Percentiles rank a stretch among this genome's conserved stretches.
Evolutionary conservation across 1,140 invertebrate genomes (phyloP).

Genomic region (Ladona fulva): DNA sequence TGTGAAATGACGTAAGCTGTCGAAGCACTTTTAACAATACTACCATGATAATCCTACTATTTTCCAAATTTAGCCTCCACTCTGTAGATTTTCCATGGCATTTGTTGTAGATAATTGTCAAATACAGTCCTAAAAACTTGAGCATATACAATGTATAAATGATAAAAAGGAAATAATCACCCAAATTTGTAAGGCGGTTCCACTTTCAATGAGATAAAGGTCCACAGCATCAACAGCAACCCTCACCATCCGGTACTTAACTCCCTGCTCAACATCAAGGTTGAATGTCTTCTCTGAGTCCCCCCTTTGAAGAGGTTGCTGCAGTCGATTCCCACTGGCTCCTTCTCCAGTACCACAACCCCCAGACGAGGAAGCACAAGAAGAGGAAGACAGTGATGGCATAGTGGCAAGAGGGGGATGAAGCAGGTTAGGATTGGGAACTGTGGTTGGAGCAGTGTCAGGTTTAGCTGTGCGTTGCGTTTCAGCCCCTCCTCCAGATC

Average conservation of each 20-base stretch:
- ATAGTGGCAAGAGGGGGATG: slow-evolving; percentile 56
- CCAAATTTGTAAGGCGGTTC: slow-evolving; percentile 79
- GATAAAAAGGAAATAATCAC: slow-evolving; percentile 34
- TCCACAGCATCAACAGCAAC: slow-evolving; percentile 86
- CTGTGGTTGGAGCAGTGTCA: background rate
- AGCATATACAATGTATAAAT: too few relatives aligned
- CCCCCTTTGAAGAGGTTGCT: background rate
- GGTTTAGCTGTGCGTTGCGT: background rate
- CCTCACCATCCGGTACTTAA: slow-evolving; percentile 91
- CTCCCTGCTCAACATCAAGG: slow-evolving; percentile 45
- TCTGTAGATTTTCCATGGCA: too few relatives aligned
- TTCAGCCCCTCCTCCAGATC: background rate
- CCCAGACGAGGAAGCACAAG: slow-evolving; percentile 45
- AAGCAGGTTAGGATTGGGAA: background rate
- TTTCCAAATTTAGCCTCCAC: too few relatives aligned
- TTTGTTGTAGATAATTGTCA: too few relatives aligned
- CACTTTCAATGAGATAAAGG: slow-evolving; percentile 81
- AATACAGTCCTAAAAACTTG: too few relatives aligned
- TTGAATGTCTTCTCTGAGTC: background rate
- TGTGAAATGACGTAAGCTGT: too few relatives aligned
- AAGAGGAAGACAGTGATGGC: slow-evolving; percentile 77
- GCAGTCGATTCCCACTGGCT: background rate
- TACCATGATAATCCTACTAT: too few relatives aligned
- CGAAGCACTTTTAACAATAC: too few relatives aligned
- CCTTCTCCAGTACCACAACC: background rate